Conservation (phyloP, 1,140 invertebrate species). For the Drosophila pseudoananassae region DNA sequence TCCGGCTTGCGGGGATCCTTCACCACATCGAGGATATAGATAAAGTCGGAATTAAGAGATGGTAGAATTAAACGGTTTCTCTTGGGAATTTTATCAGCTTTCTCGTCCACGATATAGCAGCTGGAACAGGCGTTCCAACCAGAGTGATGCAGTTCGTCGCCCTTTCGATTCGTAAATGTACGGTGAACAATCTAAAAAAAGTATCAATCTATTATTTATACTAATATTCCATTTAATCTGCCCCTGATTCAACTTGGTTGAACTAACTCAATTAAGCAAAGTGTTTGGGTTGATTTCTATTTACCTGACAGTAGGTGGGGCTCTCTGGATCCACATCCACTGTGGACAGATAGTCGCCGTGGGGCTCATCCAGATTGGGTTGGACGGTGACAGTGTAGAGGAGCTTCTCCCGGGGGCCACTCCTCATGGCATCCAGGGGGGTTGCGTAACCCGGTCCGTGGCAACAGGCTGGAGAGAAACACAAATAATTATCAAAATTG, state of each 20-base stretch:
- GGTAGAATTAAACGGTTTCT: slow-evolving; percentile 94
- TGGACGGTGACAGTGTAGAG: slow-evolving; percentile 95
- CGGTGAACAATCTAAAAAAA: slow-evolving; percentile 92
- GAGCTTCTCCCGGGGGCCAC: slow-evolving; percentile 92
- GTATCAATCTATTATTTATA: background rate
- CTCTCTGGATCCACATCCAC: slow-evolving; percentile 96
- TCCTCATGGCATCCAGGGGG: slow-evolving; percentile 92
- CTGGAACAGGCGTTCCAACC: slow-evolving; percentile 99
- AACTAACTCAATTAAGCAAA: background rate
- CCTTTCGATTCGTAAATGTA: slow-evolving; percentile 89
- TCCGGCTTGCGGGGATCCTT: slow-evolving; percentile 87
- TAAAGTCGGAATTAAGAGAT: slow-evolving; percentile 91
- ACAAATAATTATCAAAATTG: slow-evolving; percentile 21
- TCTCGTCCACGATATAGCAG: slow-evolving; percentile 86
- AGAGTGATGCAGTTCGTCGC: slow-evolving; percentile 97
- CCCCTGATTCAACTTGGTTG: background rate
- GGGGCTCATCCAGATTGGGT: slow-evolving; percentile 86
- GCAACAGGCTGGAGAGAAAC: slow-evolving; percentile 64
- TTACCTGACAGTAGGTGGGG: slow-evolving; percentile 93
- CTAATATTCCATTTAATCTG: no score
- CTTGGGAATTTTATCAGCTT: slow-evolving; percentile 86
- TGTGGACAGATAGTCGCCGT: slow-evolving; percentile 95
- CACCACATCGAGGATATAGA: slow-evolving; percentile 94
- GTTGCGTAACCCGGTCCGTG: slow-evolving; percentile 90
- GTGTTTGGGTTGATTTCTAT: slow-evolving; percentile 8